Base-by-base conservation (phyloP, 2,113 vertebrate species). In the Probosciger aterrimus region DNA sequence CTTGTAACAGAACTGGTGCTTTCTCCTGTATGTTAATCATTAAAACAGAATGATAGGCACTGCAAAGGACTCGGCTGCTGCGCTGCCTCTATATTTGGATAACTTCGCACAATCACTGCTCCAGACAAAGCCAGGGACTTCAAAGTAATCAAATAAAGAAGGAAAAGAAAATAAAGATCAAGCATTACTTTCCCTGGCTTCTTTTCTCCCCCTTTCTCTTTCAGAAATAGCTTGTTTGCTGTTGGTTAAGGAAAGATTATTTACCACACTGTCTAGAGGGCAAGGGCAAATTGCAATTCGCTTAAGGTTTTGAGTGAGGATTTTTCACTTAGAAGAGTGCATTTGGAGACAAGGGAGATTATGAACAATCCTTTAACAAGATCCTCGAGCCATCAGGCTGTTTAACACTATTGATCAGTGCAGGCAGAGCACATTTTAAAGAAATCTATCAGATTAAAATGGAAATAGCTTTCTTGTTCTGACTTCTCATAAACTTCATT, bases 331-430 rank as follows among this genome's bases (percentile, higher is more conserved):
- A 35, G 53, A 92, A 81, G 74, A 90, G 55, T 90, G 43, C 35
- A 28, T 71, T 95, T 90, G 82, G 80, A 93, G 93, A 90, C 86
- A 90, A 86, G 71, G 85, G 76, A 93, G 77, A 94, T 96, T 79
- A 96, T 82, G 86, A 95, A 85, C 90, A 93, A 92, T 82, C 77
- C 59, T 85, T 91, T 95, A 96, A 91, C 81, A 91, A 82, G 88
- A 79, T 93, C 84, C 64, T 59, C 18, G 24, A 84, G 53, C 83
- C 83, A 88, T 90, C 65, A 82, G 44, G 41, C 83, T 79, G 31
- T 63, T 96, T 85, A 84, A 96, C 62, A 65, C 62, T 89, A 97
- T 95, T 70, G 95, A 94, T 91, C 96, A 89, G 69, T 24, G 46
- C 37, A 82, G 60, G 12, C 83, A 93, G 78, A 79, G 50, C 65